These are phyloP conservation scores for Formica selysi DNA, from an alignment of 1,140 invertebrate species.

Conservation along the genomic window DNA sequence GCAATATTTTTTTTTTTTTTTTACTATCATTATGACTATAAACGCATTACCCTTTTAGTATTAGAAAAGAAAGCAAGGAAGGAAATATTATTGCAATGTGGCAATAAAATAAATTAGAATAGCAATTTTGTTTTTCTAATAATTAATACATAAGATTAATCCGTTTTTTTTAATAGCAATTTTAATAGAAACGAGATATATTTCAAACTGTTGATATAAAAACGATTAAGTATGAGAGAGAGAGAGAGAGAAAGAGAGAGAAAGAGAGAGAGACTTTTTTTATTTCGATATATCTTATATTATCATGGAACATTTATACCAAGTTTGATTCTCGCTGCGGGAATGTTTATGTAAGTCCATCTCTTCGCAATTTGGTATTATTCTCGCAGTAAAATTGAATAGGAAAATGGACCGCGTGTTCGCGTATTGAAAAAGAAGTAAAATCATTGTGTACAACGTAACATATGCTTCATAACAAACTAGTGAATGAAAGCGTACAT, in stretches of 20 bases:
- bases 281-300: neutral
- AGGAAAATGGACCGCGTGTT: conserved; percentile 1
- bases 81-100: neutral
- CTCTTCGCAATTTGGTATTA: neutral
- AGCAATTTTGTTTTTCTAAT: neutral
- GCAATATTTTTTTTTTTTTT: neutral
- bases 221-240: neutral
- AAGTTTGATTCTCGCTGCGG: neutral
- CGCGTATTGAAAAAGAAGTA: neutral
- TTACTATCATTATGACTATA: neutral
- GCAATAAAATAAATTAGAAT: neutral
- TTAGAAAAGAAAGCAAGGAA: neutral
- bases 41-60: too few relatives aligned
- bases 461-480: neutral
- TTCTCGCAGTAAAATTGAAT: neutral
- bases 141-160: neutral
- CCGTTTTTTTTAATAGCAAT: neutral
- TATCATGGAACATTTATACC: neutral
- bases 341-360: conserved; percentile 4
- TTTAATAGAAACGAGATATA: neutral
- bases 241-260: too few relatives aligned
- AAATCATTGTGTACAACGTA: neutral
- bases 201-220: neutral
- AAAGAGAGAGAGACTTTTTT: neutral
- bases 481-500: neutral